Percentiles rank a stretch among this genome's conserved stretches.
These are phyloP conservation scores for Xenopus tropicalis DNA, from an alignment of 2,113 vertebrate species.

Conservation along the genomic window UCB_Xtro_10.0 CM004446.2:95107501-95108000, in stretches of 20 bases:
- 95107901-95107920: too few species aligned
- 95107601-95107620: slow-evolving; percentile 85
- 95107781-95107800: neutral
- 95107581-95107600: slow-evolving; percentile 92
- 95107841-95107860: too few species aligned
- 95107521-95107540: slow-evolving; percentile 53
- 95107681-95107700: slow-evolving; percentile 73
- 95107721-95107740: slow-evolving; percentile 56
- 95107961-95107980: too few species aligned
- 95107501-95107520: slow-evolving; percentile 93
- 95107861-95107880: too few species aligned
- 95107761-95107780: slow-evolving; percentile 28
- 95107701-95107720: slow-evolving; percentile 55
- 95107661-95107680: slow-evolving; percentile 92
- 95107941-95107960: too few species aligned
- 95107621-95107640: slow-evolving; percentile 83
- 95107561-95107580: slow-evolving; percentile 93
- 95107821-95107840: too few species aligned
- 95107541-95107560: slow-evolving; percentile 58
- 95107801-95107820: too few species aligned
- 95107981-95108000: too few species aligned
- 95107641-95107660: slow-evolving; percentile 93
- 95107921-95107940: too few species aligned
- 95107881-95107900: too few species aligned
- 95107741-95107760: slow-evolving; percentile 53